Percentiles rank a stretch among this genome's conserved stretches.
Conservation (phyloP, 2,113 vertebrate species). For the Orientallactaga bullata region DNA sequence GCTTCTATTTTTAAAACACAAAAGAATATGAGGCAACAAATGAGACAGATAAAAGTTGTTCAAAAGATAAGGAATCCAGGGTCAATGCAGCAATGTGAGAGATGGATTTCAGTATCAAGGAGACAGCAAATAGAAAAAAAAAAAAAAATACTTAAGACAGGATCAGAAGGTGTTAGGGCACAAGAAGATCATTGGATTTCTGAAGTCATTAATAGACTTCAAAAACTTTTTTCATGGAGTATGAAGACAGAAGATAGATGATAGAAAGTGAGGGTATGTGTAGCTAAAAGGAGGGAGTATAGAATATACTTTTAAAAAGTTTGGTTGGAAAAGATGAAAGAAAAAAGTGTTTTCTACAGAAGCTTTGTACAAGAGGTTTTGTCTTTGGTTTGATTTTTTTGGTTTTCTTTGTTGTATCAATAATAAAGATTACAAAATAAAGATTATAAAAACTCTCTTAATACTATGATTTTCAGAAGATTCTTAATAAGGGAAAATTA, state of each 20-base stretch:
- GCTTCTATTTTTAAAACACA: slow-evolving; percentile 46
- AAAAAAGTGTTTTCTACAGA: not conserved
- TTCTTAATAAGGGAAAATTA: not conserved
- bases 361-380: not conserved
- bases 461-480: not conserved
- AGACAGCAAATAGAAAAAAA: not conserved
- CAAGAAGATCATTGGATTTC: slow-evolving; percentile 42
- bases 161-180: slow-evolving; percentile 6
- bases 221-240: not conserved
- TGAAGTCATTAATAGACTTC: slow-evolving; percentile 59
- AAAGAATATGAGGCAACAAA: not conserved
- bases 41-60: slow-evolving; percentile 15
- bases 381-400: not conserved
- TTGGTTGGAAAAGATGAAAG: not conserved
- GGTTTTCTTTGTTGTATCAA: slow-evolving; percentile 11
- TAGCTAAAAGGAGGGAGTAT: slow-evolving; percentile 2
- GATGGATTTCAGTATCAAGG: not conserved
- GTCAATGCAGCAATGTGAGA: not conserved
- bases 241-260: not conserved
- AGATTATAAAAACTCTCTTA: not conserved
- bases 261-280: not conserved
- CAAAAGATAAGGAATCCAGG: not conserved
- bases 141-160: not conserved
- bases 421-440: not conserved
- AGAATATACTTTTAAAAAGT: slow-evolving; percentile 51